phyloP scores from a whole-genome alignment of 2,888 invertebrate genomes.

The Eupithecia pulchellata region DNA sequence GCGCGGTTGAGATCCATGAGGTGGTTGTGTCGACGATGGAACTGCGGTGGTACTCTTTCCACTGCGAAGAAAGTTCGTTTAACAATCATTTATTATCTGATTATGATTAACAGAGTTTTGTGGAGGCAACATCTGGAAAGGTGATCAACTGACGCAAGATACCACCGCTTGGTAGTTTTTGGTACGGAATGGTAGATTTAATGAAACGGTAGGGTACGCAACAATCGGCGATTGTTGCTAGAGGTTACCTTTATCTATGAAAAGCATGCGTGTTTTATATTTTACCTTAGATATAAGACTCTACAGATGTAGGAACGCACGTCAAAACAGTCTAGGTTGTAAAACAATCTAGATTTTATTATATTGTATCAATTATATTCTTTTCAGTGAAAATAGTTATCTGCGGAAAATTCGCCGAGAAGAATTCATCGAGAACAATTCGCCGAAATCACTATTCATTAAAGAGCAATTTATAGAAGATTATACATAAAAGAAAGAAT shows the following conservation, averaged over 20 bases:
- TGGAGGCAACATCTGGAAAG: not conserved
- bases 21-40: conserved; percentile 83
- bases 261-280: not conserved
- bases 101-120: not conserved
- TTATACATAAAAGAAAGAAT: too few species aligned
- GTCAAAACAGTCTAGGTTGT: not conserved
- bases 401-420: too few species aligned
- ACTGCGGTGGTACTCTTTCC: conserved; percentile 86
- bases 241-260: not conserved
- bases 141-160: too few species aligned
- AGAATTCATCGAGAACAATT: too few species aligned
- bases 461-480: too few species aligned
- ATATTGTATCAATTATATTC: too few species aligned
- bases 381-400: too few species aligned
- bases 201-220: not conserved
- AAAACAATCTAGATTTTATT: not conserved
- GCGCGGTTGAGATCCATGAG: conserved; percentile 75
- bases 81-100: not conserved
- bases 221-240: not conserved
- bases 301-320: not conserved
- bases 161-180: not conserved
- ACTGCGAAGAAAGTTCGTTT: conserved; percentile 65
- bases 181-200: not conserved
- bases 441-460: too few species aligned
- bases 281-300: not conserved